These are phyloP conservation scores for Aspidapion aeneum DNA, from an alignment of 2,888 invertebrate species.

Conservation along the genomic window DNA sequence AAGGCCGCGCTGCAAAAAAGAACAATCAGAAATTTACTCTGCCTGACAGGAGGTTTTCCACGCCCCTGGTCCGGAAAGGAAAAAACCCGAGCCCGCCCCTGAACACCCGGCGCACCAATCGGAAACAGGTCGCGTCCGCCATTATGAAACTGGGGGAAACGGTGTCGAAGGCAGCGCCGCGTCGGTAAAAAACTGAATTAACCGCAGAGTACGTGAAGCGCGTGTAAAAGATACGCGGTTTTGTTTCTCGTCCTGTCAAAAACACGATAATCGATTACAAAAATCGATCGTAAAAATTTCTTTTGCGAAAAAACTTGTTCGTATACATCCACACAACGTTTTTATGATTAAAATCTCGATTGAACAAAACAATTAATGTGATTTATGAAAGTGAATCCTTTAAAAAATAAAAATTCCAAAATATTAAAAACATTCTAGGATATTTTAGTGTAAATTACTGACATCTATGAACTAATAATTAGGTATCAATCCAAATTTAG, in stretches of 20 bases:
- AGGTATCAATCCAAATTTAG: no score
- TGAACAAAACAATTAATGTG: no score
- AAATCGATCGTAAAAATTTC: slow-evolving; percentile 32
- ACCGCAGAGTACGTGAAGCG: slow-evolving; percentile 38
- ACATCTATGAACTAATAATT: no score
- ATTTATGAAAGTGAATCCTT: no score
- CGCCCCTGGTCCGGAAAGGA: slow-evolving; percentile 22
- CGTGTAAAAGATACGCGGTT: slow-evolving; percentile 40
- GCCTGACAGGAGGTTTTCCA: slow-evolving; percentile 22
- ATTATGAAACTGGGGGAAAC: slow-evolving; percentile 38
- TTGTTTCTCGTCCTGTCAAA: slow-evolving; percentile 37
- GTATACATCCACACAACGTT: no score
- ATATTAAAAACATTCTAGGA: no score
- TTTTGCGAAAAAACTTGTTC: slow-evolving; percentile 2
- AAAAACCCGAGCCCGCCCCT: slow-evolving; percentile 32
- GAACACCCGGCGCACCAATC: slow-evolving; percentile 35
- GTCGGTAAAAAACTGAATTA: slow-evolving; percentile 39
- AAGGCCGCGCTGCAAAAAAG: slow-evolving; percentile 31
- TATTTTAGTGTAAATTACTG: no score
- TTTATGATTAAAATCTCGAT: no score
- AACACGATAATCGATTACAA: slow-evolving; percentile 41
- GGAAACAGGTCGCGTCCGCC: slow-evolving; percentile 34
- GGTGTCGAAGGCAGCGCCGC: slow-evolving; percentile 37
- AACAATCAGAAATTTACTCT: slow-evolving; percentile 36
- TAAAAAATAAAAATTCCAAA: no score